Conservation (phyloP, 2,797 vertebrate genomes). For the Gambusia yucatana region DNA sequence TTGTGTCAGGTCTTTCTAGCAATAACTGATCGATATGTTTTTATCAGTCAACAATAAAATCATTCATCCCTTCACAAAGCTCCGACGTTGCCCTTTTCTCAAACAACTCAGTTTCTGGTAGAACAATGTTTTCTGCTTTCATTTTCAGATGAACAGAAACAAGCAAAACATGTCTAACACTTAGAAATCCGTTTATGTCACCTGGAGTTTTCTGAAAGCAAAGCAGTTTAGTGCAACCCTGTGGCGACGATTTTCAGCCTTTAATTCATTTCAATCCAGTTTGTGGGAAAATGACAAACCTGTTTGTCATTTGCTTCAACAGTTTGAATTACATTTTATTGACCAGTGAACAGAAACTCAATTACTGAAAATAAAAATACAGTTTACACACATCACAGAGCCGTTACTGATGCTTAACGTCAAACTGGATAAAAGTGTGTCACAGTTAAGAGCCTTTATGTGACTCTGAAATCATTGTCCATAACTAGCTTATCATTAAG, state of each 20-base stretch:
- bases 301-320: not conserved
- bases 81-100: not conserved
- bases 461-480: not conserved
- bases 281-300: not conserved
- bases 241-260: not conserved
- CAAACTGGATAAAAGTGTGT: not conserved
- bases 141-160: not conserved
- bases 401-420: not conserved
- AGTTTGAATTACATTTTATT: not conserved
- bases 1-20: not conserved
- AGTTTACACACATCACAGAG: not conserved
- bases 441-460: not conserved
- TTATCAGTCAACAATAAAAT: not conserved
- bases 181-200: not conserved
- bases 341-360: slow-evolving; percentile 1
- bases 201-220: not conserved
- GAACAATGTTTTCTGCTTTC: not conserved
- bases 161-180: not conserved
- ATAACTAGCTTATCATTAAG: not conserved
- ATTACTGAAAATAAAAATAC: not conserved
- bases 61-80: not conserved
- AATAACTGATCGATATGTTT: not conserved
- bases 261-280: not conserved
- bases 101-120: not conserved
- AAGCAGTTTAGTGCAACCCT: not conserved